Base-by-base conservation (phyloP, 64 coral and sea anemone species). In the Hydrozoanthus tunicans region DNA sequence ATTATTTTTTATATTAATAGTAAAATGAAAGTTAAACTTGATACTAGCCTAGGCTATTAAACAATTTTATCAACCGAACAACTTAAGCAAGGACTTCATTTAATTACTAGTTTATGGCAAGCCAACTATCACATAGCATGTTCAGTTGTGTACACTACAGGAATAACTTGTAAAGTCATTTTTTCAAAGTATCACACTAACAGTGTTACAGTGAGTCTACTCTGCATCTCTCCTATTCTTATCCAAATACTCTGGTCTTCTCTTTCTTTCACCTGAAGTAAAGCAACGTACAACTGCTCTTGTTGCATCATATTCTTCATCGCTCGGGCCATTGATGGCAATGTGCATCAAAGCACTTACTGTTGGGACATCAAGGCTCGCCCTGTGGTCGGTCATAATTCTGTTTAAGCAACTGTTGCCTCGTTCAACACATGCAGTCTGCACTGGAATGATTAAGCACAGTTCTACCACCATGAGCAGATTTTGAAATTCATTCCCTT, bases 331-430 rank as follows among this genome's bases (percentile, higher is more conserved):
- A 91, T 81, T 81, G 15, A 91, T 60, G 51, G 62, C 23, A 7
- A 91, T 90, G 23, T 51, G 12, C 86, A 90, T 90, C 13, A 90
- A 10, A 14, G 72, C 57, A 53, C 32, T 58, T 32, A 90, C 86
- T 32, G 86, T 90, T 5, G 57, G 12, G 11, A 90, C 72, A 78
- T 90, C 86, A 78, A 90, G 86, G 62, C n/a, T 15, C 55, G 86
- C 13, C 64, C 86, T 77, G 58, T 58, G 15, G 62, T 90, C 86
- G 17, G 72, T 78, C 86, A 90, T 90, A 10, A 78, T 78, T 78
- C 86, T 59, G 86, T 90, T 90, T 32, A 90, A 4, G 20, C 86
- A 90, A 12, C 51, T 58, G 86, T 90, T 79, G 11, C 86, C 58
- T 64, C 73, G 53, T 65, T 90, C 86, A 77, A 14, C n/a, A 51